Conservation (phyloP, 2,888 invertebrate species). For the Hyalella azteca region DNA sequence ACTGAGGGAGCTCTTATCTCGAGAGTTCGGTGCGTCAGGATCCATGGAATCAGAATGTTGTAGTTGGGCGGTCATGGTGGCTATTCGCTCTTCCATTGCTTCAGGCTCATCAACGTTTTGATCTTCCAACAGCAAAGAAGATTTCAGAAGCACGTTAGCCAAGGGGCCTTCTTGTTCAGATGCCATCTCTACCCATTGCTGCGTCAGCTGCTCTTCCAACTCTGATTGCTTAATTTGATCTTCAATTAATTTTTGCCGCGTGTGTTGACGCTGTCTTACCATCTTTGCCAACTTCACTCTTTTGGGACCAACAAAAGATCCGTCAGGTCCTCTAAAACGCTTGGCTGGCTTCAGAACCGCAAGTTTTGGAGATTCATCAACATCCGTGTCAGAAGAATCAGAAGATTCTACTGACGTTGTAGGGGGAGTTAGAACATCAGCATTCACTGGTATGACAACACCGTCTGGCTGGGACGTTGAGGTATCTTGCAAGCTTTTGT, state of each 20-base stretch:
- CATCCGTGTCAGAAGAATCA: constrained; percentile 54
- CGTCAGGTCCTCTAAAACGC: constrained; percentile 49
- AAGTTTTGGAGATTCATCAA: constrained; percentile 53
- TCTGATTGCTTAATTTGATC: constrained; percentile 55
- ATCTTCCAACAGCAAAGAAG: constrained; percentile 54
- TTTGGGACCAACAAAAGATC: constrained; percentile 57
- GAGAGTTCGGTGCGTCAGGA: constrained; percentile 37
- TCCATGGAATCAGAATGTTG: constrained; percentile 30
- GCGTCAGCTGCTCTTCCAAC: constrained; percentile 54
- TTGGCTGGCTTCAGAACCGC: constrained; percentile 53
- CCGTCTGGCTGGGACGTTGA: background rate
- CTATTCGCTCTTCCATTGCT: constrained; percentile 54
- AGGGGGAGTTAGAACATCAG: constrained; percentile 24
- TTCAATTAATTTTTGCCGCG: constrained; percentile 50
- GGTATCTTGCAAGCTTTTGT: background rate
- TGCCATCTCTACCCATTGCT: constrained; percentile 48
- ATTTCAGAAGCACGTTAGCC: constrained; percentile 55
- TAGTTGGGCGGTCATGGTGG: constrained; percentile 55
- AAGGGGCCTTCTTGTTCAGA: constrained; percentile 55
- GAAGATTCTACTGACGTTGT: constrained; percentile 35
- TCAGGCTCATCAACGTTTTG: constrained; percentile 53
- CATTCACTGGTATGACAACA: background rate
- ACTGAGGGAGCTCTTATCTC: constrained; percentile 35
- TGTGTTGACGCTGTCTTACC: constrained; percentile 54
- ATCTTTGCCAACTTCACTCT: constrained; percentile 53